phyloP scores from a whole-genome alignment of 2,113 vertebrate species.

The Felis catus region F.catus_Fca126_mat1.0 CM031412.1:215133501-215134000 shows the following conservation, averaged over 20 bases:
- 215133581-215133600: not conserved
- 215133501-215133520: not conserved
- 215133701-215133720: not conserved
- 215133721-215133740: not conserved
- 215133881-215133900: not conserved
- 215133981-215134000: not conserved
- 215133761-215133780: not conserved
- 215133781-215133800: not conserved
- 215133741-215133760: not conserved
- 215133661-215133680: not conserved
- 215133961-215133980: not conserved
- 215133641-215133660: not conserved
- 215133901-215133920: not conserved
- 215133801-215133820: not conserved
- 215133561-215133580: not conserved
- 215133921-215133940: not conserved
- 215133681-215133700: not conserved
- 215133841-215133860: not conserved
- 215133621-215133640: not conserved
- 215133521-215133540: not conserved
- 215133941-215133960: not conserved
- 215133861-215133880: not conserved
- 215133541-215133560: not conserved
- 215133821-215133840: not conserved
- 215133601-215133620: not conserved